A percentile compares a stretch with the other conserved stretches of the same genome.
Conservation (phyloP, 2,113 vertebrate genomes). For the Pelobates fuscus region DNA sequence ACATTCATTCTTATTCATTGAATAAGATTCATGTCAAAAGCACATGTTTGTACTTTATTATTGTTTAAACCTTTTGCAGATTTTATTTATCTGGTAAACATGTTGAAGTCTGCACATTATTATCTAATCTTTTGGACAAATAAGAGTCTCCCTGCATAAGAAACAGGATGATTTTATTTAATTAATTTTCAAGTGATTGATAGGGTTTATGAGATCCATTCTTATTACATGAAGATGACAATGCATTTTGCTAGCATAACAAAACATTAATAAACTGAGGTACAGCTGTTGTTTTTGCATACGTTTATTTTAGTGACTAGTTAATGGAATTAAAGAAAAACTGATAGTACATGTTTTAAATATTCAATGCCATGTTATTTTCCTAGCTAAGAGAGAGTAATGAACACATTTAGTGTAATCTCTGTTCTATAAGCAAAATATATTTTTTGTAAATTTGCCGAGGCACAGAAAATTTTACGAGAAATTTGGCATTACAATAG, state of each 20-base stretch:
- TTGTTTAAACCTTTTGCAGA: too few relatives aligned
- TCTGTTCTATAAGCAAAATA: background rate
- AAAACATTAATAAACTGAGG: background rate
- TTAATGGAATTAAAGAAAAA: background rate
- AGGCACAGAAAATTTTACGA: background rate
- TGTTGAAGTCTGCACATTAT: too few relatives aligned
- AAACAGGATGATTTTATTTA: too few relatives aligned
- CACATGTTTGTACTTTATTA: too few relatives aligned
- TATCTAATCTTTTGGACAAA: too few relatives aligned
- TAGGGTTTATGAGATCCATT: too few relatives aligned
- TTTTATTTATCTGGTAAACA: too few relatives aligned
- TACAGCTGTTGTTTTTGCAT: conserved; percentile 22
- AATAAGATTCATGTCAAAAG: too few relatives aligned
- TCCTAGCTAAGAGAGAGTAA: background rate
- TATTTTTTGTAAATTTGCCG: background rate
- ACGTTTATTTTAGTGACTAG: conserved; percentile 2
- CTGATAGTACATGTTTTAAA: background rate
- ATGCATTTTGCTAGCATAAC: background rate
- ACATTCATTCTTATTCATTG: too few relatives aligned
- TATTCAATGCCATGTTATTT: conserved; percentile 2
- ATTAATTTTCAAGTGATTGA: too few relatives aligned
- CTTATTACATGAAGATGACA: background rate
- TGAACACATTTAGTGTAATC: conserved; percentile 1
- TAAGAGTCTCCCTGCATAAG: too few relatives aligned
- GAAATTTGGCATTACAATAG: conserved; percentile 9